Base-by-base conservation (phyloP, 2,113 vertebrate genomes). In the Anarhynchus alexandrinus region DNA sequence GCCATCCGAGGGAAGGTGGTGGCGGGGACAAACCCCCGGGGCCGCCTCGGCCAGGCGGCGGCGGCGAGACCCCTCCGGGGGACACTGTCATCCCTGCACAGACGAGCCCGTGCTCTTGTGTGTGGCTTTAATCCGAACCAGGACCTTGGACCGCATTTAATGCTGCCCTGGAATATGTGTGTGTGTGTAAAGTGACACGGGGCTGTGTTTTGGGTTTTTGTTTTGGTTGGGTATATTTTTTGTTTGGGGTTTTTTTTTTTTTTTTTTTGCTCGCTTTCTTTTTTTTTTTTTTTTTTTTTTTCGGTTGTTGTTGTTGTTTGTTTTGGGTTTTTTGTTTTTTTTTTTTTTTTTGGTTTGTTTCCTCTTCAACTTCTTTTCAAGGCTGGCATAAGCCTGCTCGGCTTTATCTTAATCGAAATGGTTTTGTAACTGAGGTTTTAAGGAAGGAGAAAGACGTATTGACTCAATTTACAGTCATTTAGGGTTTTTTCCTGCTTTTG, bases 381-480 rank as follows among this genome's bases (percentile, higher is more conserved):
- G 61, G 30, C 18, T 62, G 77, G 17, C 20, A 15, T 43, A 52
- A 91, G 30, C 43, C 80, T 82, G 72, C 47, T 89, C 10, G 58
- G 30, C 49, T 88, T 59, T 83, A 59, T 71, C 86, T 72, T 91
- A 76, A 82, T 64, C 70, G 62, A 94, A 95, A 79, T 62, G 51
- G 49, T 61, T 95, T 94, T 86, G 87, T 76, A 87, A 66, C 49
- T n/a, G 89, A 82, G 81, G 45, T 70, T 94, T 57, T 57, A 64
- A 89, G 47, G 40, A 87, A 52, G 52, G n/a, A 90, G 76, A 38
- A 89, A 67, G 73, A 49, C 36, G 47, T 38, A 71, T 82, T 93
- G 81, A 87, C 67, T 88, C 73, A 54, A 88, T 95, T 96, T 95
- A 82, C 83, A 64, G 61, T 59, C 16, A 64, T 73, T 83, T 55